Evolutionary conservation across 1,140 invertebrate species (phyloP).

Genomic region (Ceratina japonica): DNA sequence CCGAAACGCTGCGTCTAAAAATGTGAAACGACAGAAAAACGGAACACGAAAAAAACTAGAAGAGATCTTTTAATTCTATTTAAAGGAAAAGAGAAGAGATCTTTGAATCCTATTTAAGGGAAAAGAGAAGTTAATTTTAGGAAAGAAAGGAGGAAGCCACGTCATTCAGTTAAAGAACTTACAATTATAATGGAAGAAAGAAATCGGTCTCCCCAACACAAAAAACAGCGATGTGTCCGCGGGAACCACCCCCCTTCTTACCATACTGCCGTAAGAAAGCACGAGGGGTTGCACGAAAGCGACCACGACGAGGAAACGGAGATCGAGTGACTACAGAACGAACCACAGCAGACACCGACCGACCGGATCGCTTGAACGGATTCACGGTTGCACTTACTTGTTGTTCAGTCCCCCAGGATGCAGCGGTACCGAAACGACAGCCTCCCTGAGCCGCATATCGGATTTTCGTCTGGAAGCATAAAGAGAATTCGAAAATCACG

Average conservation of each 20-base stretch:
- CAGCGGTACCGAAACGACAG: constrained; percentile 67
- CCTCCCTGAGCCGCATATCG: constrained; percentile 77
- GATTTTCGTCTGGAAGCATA: constrained; percentile 67
- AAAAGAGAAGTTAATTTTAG: not conserved
- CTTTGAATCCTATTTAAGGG: not conserved
- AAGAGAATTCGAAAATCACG: constrained; percentile 5
- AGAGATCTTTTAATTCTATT: too few species aligned
- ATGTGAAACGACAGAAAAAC: too few species aligned
- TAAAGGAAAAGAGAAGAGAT: not conserved
- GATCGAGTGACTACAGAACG: not conserved
- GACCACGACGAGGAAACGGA: not conserved
- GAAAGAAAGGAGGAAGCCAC: not conserved
- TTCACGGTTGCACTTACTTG: constrained; percentile 69
- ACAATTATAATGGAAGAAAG: not conserved
- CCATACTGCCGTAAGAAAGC: not conserved
- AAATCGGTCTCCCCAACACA: not conserved
- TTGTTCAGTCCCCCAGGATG: constrained; percentile 73
- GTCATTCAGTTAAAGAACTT: not conserved
- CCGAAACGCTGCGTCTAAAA: too few species aligned
- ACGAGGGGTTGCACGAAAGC: not conserved
- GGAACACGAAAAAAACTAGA: too few species aligned
- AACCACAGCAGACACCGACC: constrained; percentile 1
- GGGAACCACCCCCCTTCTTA: constrained; percentile 1
- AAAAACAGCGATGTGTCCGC: not conserved
- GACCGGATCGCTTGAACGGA: too few species aligned